Evolutionary conservation across 2,888 invertebrate species (phyloP).

Genomic region (Eucriotettix oculatus): DNA sequence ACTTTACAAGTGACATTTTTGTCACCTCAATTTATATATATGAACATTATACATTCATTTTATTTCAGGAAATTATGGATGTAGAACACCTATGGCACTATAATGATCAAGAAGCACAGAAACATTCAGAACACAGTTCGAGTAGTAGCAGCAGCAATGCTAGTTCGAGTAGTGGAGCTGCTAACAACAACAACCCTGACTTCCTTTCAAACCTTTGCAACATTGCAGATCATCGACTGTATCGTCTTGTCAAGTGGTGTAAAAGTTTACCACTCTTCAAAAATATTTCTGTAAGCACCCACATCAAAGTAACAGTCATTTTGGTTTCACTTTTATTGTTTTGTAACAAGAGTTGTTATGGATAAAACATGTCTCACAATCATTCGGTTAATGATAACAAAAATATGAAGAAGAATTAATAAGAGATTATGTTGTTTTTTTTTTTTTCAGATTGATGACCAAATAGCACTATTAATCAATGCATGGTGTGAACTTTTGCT

Average conservation of each 20-base stretch:
- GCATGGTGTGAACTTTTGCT: constrained; percentile 91
- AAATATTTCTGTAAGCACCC: constrained; percentile 65
- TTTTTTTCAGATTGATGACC: constrained; percentile 76
- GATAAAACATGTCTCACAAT: no score
- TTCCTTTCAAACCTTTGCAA: constrained; percentile 79
- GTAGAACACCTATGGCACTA: constrained; percentile 93
- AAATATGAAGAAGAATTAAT: no score
- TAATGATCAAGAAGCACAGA: constrained; percentile 46
- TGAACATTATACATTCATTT: not conserved
- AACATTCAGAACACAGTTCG: constrained; percentile 22
- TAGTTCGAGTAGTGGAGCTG: constrained; percentile 11
- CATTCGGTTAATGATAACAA: no score
- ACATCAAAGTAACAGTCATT: no score
- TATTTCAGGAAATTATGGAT: constrained; percentile 75
- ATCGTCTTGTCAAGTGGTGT: constrained; percentile 97
- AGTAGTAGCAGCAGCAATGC: constrained; percentile 30
- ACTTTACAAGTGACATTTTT: no score
- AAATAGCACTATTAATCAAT: constrained; percentile 89
- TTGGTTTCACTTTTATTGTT: no score
- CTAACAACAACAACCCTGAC: constrained; percentile 51
- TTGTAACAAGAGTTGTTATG: no score
- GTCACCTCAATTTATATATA: constrained; percentile 10
- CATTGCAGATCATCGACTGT: constrained; percentile 87
- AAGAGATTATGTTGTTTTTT: not conserved
- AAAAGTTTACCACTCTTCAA: constrained; percentile 92